Base-by-base conservation (phyloP, 2,113 vertebrate species). In the Pelvicachromis taeniatus region DNA sequence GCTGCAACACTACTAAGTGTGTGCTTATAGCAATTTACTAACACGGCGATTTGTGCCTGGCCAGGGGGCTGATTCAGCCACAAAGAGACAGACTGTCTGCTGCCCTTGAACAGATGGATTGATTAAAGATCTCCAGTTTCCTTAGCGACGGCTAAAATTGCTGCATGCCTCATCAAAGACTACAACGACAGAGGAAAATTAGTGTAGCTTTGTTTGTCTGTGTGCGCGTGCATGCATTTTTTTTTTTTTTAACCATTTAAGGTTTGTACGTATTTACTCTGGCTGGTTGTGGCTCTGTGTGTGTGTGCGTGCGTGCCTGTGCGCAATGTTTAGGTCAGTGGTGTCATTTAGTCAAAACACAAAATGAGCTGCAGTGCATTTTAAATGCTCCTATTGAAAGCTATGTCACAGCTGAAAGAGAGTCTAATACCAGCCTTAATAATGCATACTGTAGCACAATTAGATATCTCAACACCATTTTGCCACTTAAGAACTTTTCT, bases 81-180 rank as follows among this genome's bases (percentile, higher is more conserved):
- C 80, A 78, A 38, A 82, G 78, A 91, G 89, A 88, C 85, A 86
- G 75, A 65, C 83, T 85, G 89, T 91, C 84, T 92, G 84, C 81
- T 91, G 84, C 68, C 70, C 55, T 85, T 91, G 80, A 87, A 50
- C 59, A 88, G 87, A 89, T 68, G 85, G 89, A 92, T 93, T 93
- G 91, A 91, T 94, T 93, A 90, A 90, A 86, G 84, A 92, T 89
- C 78, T 94, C 85, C 80, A 61, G 92, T 95, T 94, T 90, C 87
- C 65, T 83, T 88, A 80, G 79, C 6, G 91, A 95, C 85, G 68
- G 91, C 87, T 92, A 83, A 93, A 95, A 93, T 93, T 92, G 89
- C 89, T 92, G 90, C 89, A 85, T 80, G 79, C 90, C 89, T 94
- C 92, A 93, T 94, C 90, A 92, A 90, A 93, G 87, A 38, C 89